Percentiles rank a stretch among this genome's conserved stretches.
Evolutionary conservation across 1,140 invertebrate species (phyloP).

Genomic region (Drosophila sproati): DNA sequence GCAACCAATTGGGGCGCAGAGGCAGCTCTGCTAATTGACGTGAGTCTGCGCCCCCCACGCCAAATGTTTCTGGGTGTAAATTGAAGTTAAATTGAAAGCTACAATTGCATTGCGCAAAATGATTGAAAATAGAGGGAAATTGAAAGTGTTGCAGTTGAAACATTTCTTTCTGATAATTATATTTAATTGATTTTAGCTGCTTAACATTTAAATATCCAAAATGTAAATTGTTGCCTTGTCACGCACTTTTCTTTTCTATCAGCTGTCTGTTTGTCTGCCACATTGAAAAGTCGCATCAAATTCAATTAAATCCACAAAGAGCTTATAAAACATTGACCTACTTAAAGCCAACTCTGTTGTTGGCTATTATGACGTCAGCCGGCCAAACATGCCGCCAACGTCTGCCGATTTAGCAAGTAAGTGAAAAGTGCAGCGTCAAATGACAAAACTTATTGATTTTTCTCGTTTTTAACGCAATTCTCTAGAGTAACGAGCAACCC

Average conservation of each 20-base stretch:
- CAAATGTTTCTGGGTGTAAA: conserved; percentile 53
- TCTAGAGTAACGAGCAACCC: background rate
- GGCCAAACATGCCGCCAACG: background rate
- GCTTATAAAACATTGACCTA: conserved; percentile 70
- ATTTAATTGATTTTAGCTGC: background rate
- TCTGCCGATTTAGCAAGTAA: conserved; percentile 10
- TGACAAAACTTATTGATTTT: conserved; percentile 68
- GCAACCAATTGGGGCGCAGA: background rate
- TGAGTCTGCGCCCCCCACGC: conserved; percentile 28
- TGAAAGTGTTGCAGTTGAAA: conserved; percentile 46
- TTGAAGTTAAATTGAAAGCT: conserved; percentile 75
- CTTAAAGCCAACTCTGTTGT: conserved; percentile 53
- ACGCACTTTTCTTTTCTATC: conserved; percentile 8
- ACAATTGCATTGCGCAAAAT: conserved; percentile 67
- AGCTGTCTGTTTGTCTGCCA: background rate
- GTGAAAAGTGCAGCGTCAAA: conserved; percentile 60
- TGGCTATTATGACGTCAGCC: conserved; percentile 68
- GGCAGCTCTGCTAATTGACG: conserved; percentile 66
- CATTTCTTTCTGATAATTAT: conserved; percentile 8
- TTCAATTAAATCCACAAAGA: conserved; percentile 68
- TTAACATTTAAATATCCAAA: background rate
- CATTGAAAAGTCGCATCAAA: conserved; percentile 46
- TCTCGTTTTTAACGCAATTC: conserved; percentile 16
- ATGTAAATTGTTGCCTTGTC: background rate
- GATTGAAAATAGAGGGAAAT: conserved; percentile 15